These are phyloP conservation scores for Luscinia luscinia DNA, from an alignment of 2,797 vertebrate species.

Conservation along the genomic window DNA sequence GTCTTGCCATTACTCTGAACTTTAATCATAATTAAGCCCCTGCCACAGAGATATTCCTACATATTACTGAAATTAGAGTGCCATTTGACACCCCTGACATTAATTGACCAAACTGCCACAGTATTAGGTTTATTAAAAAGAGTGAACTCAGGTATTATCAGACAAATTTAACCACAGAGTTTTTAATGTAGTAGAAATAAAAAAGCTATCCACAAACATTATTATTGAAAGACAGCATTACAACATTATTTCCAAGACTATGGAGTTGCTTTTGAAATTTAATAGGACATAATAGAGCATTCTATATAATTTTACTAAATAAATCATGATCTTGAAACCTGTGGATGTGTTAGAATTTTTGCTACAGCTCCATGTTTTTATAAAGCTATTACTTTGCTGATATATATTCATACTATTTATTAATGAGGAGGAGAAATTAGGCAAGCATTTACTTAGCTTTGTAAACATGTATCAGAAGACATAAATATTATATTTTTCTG, in stretches of 20 bases:
- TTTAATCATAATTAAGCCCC: constrained; percentile 58
- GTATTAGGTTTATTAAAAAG: constrained; percentile 34
- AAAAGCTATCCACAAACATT: neutral
- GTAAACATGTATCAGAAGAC: neutral
- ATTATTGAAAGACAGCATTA: neutral
- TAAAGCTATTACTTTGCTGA: neutral
- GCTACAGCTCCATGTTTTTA: neutral
- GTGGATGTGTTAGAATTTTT: neutral
- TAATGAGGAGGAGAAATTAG: constrained; percentile 30
- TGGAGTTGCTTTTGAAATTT: neutral
- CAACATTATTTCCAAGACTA: neutral
- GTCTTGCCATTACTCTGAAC: constrained; percentile 13
- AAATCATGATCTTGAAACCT: neutral
- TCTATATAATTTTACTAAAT: neutral
- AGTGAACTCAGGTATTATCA: neutral
- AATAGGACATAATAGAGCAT: neutral
- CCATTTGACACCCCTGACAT: constrained; percentile 41
- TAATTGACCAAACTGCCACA: constrained; percentile 12
- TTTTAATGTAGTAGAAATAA: neutral
- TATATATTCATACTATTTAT: neutral
- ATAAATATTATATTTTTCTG: constrained; percentile 45
- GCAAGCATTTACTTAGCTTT: constrained; percentile 34
- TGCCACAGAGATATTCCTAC: constrained; percentile 9
- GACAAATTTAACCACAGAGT: neutral
- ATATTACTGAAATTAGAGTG: constrained; percentile 48